Evolutionary conservation across 2,888 invertebrate species (phyloP).

Genomic region (Orthosia incerta): DNA sequence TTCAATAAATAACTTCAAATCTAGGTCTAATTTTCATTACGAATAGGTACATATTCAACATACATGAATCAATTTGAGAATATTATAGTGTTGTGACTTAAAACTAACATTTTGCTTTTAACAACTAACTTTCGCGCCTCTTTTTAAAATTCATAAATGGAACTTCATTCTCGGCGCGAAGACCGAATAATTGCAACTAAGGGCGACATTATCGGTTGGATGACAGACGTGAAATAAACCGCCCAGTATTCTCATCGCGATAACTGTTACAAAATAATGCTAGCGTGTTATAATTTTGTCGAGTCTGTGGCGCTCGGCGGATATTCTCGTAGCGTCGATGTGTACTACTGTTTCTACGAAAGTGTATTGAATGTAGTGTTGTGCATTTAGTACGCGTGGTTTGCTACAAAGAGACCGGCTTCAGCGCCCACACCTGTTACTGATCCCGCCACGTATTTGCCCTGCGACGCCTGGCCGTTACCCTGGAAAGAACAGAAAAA

Average conservation of each 20-base stretch:
- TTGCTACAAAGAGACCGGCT: conserved; percentile 97
- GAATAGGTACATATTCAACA: conserved; percentile 44
- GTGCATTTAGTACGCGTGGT: conserved; percentile 97
- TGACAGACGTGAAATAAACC: conserved; percentile 17
- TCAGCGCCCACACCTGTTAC: conserved; percentile 96
- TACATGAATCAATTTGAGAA: conserved; percentile 56
- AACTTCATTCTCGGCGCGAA: conserved; percentile 34
- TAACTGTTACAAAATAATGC: conserved; percentile 28
- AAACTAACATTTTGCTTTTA: conserved; percentile 47
- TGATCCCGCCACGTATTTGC: conserved; percentile 97
- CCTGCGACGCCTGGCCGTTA: conserved; percentile 97
- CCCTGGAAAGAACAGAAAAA: conserved; percentile 91
- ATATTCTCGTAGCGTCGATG: conserved; percentile 42
- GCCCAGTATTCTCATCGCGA: conserved; percentile 9
- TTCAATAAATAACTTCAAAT: conserved; percentile 60
- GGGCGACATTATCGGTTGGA: conserved; percentile 38
- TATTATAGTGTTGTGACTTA: conserved; percentile 52
- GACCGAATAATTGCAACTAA: conserved; percentile 22
- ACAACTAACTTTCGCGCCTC: conserved; percentile 53
- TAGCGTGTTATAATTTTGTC: conserved; percentile 40
- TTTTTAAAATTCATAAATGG: conserved; percentile 40
- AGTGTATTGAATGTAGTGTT: conserved; percentile 51
- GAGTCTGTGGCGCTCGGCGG: conserved; percentile 45
- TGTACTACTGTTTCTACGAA: conserved; percentile 58
- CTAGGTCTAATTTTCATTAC: conserved; percentile 57